A percentile compares a stretch with the other conserved stretches of the same genome.
Evolutionary conservation across 2,113 vertebrate species (phyloP).

Genomic region (Eulemur rufifrons): DNA sequence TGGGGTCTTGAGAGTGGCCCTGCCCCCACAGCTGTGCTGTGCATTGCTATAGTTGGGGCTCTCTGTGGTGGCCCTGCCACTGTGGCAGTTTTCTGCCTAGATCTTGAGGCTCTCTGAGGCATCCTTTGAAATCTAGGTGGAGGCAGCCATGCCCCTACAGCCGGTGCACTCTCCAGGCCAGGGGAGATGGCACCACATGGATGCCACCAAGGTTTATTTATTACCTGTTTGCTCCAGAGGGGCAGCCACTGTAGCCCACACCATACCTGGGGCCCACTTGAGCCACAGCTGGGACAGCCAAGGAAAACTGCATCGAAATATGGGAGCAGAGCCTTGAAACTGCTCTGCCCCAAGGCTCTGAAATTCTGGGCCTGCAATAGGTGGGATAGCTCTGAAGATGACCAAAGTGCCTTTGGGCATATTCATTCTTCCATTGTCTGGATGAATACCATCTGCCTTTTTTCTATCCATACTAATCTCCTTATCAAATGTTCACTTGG

Average conservation of each 20-base stretch:
- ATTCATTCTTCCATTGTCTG: not conserved
- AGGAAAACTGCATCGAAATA: not conserved
- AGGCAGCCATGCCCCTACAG: not conserved
- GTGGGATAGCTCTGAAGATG: not conserved
- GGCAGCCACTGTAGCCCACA: not conserved
- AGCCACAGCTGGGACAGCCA: not conserved
- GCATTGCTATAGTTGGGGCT: not conserved
- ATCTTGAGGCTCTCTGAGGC: not conserved
- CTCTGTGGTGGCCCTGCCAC: not conserved
- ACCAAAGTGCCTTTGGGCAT: not conserved
- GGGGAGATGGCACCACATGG: not conserved
- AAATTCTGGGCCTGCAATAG: not conserved
- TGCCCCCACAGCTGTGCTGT: not conserved
- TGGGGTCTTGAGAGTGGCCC: not conserved
- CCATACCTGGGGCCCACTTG: not conserved
- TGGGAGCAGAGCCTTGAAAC: not conserved
- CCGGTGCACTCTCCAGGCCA: not conserved
- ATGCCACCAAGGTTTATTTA: not conserved
- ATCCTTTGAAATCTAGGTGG: not conserved
- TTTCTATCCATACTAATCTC: not conserved
- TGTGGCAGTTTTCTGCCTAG: not conserved
- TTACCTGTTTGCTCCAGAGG: not conserved
- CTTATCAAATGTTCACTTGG: not conserved
- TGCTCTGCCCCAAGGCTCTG: not conserved
- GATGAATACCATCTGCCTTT: not conserved